Evolutionary conservation across 2,888 invertebrate species (phyloP).

Genomic region (Tortrix viridana): DNA sequence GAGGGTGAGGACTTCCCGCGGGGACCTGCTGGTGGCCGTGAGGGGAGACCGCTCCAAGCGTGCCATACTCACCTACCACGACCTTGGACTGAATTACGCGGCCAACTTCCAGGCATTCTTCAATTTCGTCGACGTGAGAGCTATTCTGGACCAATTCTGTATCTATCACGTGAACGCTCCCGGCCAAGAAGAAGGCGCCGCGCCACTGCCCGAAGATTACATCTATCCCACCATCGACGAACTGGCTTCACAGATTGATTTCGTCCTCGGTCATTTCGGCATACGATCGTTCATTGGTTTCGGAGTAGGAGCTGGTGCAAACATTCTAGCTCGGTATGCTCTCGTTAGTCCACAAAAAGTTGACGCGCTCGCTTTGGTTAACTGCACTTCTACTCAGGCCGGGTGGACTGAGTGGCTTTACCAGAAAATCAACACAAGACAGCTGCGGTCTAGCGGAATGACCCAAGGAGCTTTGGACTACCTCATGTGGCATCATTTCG

Average conservation of each 20-base stretch:
- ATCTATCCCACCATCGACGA: constrained; percentile 99
- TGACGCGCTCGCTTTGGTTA: constrained; percentile 95
- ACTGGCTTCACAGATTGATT: constrained; percentile 94
- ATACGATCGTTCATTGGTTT: constrained; percentile 97
- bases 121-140: constrained; percentile 95
- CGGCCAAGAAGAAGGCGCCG: constrained; percentile 98
- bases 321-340: constrained; percentile 96
- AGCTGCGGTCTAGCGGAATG: constrained; percentile 95
- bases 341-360: constrained; percentile 93
- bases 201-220: constrained; percentile 93
- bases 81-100: constrained; percentile 98
- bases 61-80: constrained; percentile 98
- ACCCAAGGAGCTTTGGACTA: constrained; percentile 97
- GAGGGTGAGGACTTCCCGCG: constrained; percentile 95
- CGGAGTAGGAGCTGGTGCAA: constrained; percentile 98
- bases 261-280: constrained; percentile 95
- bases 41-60: constrained; percentile 96
- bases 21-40: constrained; percentile 95
- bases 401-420: constrained; percentile 99
- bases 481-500: constrained; percentile 99
- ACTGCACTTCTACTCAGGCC: constrained; percentile 96
- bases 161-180: constrained; percentile 99
- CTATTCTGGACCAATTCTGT: constrained; percentile 96
- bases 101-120: constrained; percentile 97
- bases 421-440: constrained; percentile 97